These are phyloP conservation scores for Laupala kohalensis DNA, from an alignment of 1,140 invertebrate genomes.

Conservation along the genomic window DNA sequence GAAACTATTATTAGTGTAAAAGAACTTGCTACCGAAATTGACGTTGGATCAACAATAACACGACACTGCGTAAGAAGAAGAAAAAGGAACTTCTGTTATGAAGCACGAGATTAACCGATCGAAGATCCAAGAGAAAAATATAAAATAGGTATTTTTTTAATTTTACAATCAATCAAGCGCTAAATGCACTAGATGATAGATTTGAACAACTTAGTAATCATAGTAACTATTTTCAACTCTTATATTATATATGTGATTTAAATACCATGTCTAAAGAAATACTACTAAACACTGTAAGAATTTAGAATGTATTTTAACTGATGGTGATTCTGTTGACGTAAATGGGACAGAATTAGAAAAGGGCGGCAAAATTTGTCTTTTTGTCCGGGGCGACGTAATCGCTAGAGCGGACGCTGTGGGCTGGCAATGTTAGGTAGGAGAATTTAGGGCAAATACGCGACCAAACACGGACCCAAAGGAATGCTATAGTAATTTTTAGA, in stretches of 20 bases:
- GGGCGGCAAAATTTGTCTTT: too few relatives aligned
- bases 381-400: too few relatives aligned
- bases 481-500: too few relatives aligned
- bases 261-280: constrained; percentile 3
- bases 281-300: background rate
- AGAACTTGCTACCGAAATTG: constrained; percentile 2
- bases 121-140: constrained; percentile 15
- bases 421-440: too few relatives aligned
- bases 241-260: constrained; percentile 9
- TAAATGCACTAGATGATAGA: constrained; percentile 8
- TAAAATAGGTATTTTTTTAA: constrained; percentile 11
- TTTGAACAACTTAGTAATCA: constrained; percentile 12
- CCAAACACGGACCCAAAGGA: too few relatives aligned
- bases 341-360: background rate
- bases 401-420: too few relatives aligned
- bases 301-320: too few relatives aligned
- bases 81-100: constrained; percentile 11
- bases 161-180: constrained; percentile 10
- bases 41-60: constrained; percentile 12
- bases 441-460: too few relatives aligned
- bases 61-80: constrained; percentile 11
- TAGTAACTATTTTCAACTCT: constrained; percentile 5
- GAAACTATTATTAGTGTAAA: constrained; percentile 9
- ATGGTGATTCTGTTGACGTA: background rate
- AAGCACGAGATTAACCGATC: constrained; percentile 14